These are phyloP conservation scores for Bombus fervidus DNA, from an alignment of 1,140 invertebrate genomes.

Conservation along the genomic window DNA sequence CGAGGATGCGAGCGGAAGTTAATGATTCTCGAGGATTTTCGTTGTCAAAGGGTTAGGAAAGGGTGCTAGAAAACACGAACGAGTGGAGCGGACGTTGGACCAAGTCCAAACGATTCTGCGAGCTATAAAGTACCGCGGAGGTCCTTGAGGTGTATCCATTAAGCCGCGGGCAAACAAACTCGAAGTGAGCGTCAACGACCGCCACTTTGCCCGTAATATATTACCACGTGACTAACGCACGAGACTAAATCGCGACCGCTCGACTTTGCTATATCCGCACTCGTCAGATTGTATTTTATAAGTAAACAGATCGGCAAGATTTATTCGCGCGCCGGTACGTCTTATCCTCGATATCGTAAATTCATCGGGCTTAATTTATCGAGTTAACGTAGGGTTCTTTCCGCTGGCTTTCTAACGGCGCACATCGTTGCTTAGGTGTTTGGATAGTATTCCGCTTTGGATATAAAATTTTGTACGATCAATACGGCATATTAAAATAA, in stretches of 20 bases:
- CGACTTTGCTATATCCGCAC: conserved; percentile 48
- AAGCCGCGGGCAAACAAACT: conserved; percentile 69
- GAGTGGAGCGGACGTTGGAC: conserved; percentile 62
- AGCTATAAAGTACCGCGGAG: conserved; percentile 64
- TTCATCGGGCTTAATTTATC: neutral
- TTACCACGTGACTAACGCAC: conserved; percentile 63
- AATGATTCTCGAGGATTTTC: conserved; percentile 47
- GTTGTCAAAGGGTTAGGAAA: conserved; percentile 28
- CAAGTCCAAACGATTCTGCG: conserved; percentile 62
- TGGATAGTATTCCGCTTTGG: neutral
- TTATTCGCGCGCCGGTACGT: conserved; percentile 27
- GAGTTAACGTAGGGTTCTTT: neutral
- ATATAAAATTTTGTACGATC: too few species aligned
- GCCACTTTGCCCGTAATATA: conserved; percentile 67
- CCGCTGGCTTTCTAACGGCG: neutral
- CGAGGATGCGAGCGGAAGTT: conserved; percentile 13
- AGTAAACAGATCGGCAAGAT: conserved; percentile 61
- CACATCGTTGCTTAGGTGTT: neutral
- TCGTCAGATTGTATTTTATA: conserved; percentile 70
- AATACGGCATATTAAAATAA: too few species aligned
- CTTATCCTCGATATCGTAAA: conserved; percentile 18
- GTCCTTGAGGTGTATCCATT: conserved; percentile 70
- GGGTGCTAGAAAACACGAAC: conserved; percentile 47
- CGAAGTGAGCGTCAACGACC: conserved; percentile 66
- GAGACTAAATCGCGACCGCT: conserved; percentile 55